Percentiles rank a stretch among this genome's conserved stretches.
Conservation (phyloP, 2,888 invertebrate species). For the Phortica okadai region DNA sequence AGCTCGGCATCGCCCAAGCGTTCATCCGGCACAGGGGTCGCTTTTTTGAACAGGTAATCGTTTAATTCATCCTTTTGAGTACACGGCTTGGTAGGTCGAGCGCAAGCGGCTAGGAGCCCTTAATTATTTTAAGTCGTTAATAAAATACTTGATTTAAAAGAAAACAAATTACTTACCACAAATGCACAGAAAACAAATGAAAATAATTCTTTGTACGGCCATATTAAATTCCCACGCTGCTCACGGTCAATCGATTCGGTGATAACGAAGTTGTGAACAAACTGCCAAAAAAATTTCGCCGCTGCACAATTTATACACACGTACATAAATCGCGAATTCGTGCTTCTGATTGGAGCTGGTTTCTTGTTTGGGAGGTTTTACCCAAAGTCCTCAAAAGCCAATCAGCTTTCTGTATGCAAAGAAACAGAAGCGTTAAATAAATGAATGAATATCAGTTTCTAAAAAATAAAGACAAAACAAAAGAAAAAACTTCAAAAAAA, state of each 20-base stretch:
- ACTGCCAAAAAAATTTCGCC: neutral
- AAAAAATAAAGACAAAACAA: constrained; percentile 23
- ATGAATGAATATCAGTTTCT: constrained; percentile 39
- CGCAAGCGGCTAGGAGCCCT: too few relatives aligned
- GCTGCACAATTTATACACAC: constrained; percentile 9
- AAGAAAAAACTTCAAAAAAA: constrained; percentile 41
- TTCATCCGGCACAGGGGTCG: constrained; percentile 48
- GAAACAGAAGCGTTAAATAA: constrained; percentile 35
- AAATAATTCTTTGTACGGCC: too few relatives aligned
- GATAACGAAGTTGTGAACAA: neutral
- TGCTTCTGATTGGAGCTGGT: constrained; percentile 41
- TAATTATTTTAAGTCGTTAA: too few relatives aligned
- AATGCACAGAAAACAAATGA: too few relatives aligned
- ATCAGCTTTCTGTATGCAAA: constrained; percentile 29
- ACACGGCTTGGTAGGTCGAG: too few relatives aligned
- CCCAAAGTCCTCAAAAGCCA: constrained; percentile 41
- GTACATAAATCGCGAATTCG: neutral
- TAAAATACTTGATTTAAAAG: too few relatives aligned
- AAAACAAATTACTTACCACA: too few relatives aligned
- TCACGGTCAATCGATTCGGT: neutral
- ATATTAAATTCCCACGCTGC: neutral
- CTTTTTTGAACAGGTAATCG: neutral
- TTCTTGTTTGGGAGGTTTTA: constrained; percentile 10
- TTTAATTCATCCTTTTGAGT: neutral
- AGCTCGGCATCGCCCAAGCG: constrained; percentile 55